A percentile compares a stretch with the other conserved stretches of the same genome.
phyloP scores from a whole-genome alignment of 2,113 vertebrate genomes.

The Glaucidium brasilianum region DNA sequence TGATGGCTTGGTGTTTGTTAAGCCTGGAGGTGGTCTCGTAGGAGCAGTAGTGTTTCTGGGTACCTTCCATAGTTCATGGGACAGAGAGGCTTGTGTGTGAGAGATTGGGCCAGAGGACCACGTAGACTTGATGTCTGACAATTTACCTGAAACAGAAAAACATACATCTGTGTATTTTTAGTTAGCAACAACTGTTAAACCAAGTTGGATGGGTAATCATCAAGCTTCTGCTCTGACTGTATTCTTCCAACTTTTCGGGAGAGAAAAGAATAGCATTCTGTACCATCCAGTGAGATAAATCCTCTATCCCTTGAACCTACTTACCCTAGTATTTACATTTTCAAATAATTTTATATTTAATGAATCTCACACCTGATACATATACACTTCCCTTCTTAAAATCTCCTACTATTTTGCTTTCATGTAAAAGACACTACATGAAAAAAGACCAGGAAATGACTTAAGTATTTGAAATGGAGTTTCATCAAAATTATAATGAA shows the following conservation, averaged over 20 bases:
- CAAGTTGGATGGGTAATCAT: not conserved
- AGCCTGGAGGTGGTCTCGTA: constrained; percentile 91
- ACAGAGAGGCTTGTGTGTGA: constrained; percentile 91
- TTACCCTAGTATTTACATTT: not conserved
- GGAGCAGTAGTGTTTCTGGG: constrained; percentile 88
- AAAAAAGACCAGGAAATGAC: not conserved
- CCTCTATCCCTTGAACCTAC: not conserved
- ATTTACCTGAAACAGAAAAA: constrained; percentile 81
- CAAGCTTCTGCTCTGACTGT: not conserved
- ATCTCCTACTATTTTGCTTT: not conserved
- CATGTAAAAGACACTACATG: not conserved
- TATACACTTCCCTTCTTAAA: not conserved
- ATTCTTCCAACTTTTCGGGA: not conserved
- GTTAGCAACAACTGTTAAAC: not conserved
- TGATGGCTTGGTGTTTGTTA: constrained; percentile 92
- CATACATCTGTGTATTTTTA: not conserved
- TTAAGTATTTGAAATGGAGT: not conserved
- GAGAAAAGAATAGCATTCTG: not conserved
- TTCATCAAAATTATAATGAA: not conserved
- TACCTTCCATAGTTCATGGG: constrained; percentile 97
- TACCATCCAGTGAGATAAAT: not conserved
- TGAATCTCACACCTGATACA: not conserved
- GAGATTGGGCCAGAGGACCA: constrained; percentile 93
- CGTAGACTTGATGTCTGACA: constrained; percentile 95
- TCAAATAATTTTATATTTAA: not conserved